A percentile compares a stretch with the other conserved stretches of the same genome.
These are phyloP conservation scores for Drosophila rubida DNA, from an alignment of 2,888 invertebrate genomes.

Conservation along the genomic window DNA sequence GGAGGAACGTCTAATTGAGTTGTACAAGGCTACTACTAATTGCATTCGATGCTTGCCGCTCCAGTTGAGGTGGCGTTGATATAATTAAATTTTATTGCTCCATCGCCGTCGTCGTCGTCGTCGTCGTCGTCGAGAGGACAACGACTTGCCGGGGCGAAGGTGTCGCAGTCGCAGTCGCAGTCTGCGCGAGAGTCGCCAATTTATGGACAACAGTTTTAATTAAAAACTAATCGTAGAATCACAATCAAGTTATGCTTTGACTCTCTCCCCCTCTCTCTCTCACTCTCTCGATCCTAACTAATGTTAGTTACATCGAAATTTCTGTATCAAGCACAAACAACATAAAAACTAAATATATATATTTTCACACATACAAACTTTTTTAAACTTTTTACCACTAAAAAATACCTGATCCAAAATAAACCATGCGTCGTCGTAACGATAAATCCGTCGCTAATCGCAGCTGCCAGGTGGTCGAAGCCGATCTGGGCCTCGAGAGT, in stretches of 20 bases:
- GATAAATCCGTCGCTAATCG: too few species aligned
- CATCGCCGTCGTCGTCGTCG: not conserved
- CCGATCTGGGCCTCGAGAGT: too few species aligned
- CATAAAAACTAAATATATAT: not conserved
- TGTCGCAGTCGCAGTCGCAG: slow-evolving; percentile 10
- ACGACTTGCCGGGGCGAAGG: slow-evolving; percentile 42
- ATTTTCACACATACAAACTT: slow-evolving; percentile 4
- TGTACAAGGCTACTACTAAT: slow-evolving; percentile 83
- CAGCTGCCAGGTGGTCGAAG: too few species aligned
- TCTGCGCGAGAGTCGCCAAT: slow-evolving; percentile 31
- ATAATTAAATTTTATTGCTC: slow-evolving; percentile 81
- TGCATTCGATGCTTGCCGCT: slow-evolving; percentile 83
- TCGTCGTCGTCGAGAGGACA: slow-evolving; percentile 32
- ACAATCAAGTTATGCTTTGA: slow-evolving; percentile 22
- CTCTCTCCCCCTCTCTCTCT: not conserved
- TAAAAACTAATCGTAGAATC: slow-evolving; percentile 70
- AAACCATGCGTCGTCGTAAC: slow-evolving; percentile 6
- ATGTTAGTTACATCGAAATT: slow-evolving; percentile 9
- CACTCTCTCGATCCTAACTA: not conserved
- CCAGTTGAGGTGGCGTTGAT: slow-evolving; percentile 71
- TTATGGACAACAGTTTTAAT: slow-evolving; percentile 74
- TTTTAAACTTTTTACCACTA: not conserved
- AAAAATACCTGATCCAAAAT: not conserved
- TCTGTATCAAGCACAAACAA: slow-evolving; percentile 8
- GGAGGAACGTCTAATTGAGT: slow-evolving; percentile 80